phyloP scores from a whole-genome alignment of 2,888 invertebrate genomes.

The Orgyia antiqua region DNA sequence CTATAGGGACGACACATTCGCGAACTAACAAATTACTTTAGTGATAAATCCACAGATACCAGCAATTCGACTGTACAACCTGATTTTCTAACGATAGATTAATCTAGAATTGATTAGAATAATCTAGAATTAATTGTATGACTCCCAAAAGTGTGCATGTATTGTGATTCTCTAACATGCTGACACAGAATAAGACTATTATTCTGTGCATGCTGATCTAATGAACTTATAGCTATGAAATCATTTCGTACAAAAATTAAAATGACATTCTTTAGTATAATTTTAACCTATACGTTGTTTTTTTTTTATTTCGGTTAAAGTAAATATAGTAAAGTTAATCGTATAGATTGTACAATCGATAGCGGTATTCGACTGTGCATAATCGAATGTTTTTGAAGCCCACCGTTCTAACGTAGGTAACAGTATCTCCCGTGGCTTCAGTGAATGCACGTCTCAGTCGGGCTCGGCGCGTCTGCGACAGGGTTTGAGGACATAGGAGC shows the following conservation, averaged over 20 bases:
- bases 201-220: too few relatives aligned
- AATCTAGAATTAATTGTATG: constrained; percentile 14
- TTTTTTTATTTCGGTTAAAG: not conserved
- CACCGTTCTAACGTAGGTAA: constrained; percentile 94
- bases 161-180: constrained; percentile 22
- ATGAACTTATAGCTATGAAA: too few relatives aligned
- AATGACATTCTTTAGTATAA: too few relatives aligned
- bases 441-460: constrained; percentile 93
- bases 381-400: constrained; percentile 61
- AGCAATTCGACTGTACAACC: constrained; percentile 67
- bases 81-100: constrained; percentile 16
- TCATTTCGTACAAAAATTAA: too few relatives aligned
- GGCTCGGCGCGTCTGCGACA: constrained; percentile 92
- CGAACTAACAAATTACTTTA: constrained; percentile 66
- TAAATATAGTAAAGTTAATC: not conserved
- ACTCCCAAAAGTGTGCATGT: constrained; percentile 12
- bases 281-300: too few relatives aligned
- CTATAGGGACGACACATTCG: constrained; percentile 72
- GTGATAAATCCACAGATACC: constrained; percentile 57
- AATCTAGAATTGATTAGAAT: too few relatives aligned
- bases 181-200: too few relatives aligned
- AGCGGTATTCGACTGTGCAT: constrained; percentile 53
- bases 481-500: constrained; percentile 93
- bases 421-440: constrained; percentile 91
- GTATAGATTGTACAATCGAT: constrained; percentile 63